phyloP scores from a whole-genome alignment of 2,888 invertebrate species.

The Lysandra bellargus region DNA sequence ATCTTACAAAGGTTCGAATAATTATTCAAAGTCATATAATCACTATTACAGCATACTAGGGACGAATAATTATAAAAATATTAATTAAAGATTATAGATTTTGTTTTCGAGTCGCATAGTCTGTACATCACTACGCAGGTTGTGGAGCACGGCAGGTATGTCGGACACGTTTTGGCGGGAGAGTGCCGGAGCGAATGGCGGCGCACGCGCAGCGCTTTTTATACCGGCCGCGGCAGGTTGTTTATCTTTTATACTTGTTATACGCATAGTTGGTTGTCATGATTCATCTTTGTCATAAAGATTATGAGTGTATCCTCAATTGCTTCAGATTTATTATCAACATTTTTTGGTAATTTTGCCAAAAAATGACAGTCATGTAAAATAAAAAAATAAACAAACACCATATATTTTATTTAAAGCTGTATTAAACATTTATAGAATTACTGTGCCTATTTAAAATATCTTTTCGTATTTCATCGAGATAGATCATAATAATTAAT shows the following conservation, averaged over 20 bases:
- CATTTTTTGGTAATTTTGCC: not conserved
- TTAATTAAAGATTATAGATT: not conserved
- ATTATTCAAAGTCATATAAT: not conserved
- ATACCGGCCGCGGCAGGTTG: conserved; percentile 33
- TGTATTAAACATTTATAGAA: no score
- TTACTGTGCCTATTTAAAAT: not conserved
- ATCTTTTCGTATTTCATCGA: not conserved
- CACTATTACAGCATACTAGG: not conserved
- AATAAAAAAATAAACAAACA: no score
- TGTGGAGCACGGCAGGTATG: conserved; percentile 63
- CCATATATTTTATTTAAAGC: no score
- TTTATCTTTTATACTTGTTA: conserved; percentile 44
- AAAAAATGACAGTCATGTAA: no score
- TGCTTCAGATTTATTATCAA: not conserved
- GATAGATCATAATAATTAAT: not conserved
- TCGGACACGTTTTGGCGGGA: conserved; percentile 67
- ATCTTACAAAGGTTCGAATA: no score
- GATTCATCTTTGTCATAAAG: conserved; percentile 28
- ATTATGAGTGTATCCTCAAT: conserved; percentile 6
- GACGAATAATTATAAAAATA: not conserved
- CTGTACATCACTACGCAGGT: conserved; percentile 48
- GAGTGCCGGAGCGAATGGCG: conserved; percentile 61
- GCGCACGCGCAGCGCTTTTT: conserved; percentile 68
- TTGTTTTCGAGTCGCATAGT: not conserved
- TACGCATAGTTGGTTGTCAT: conserved; percentile 13